Percentiles rank a stretch among this genome's conserved stretches.
These are phyloP conservation scores for Mycetomoellerius zeteki DNA, from an alignment of 1,140 invertebrate genomes.

Conservation along the genomic window DNA sequence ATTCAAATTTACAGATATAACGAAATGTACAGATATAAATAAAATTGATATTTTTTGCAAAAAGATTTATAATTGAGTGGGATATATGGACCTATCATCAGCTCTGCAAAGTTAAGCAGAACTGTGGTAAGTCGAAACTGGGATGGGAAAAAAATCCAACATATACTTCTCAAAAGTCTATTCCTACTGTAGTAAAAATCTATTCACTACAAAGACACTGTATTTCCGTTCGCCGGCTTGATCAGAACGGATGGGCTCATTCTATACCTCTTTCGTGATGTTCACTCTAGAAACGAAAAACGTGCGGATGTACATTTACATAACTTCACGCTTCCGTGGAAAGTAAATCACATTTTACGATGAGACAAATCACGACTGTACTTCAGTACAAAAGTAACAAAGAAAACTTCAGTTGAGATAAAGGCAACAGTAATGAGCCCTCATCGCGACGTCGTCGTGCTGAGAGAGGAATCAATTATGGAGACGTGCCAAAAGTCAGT, in stretches of 20 bases:
- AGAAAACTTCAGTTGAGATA: conserved; percentile 38
- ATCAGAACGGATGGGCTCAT: conserved; percentile 31
- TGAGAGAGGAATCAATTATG: conserved; percentile 57
- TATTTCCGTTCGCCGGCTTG: conserved; percentile 16
- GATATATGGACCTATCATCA: no score
- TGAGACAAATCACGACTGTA: not conserved
- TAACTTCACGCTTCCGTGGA: conserved; percentile 22
- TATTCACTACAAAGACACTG: not conserved
- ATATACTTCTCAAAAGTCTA: not conserved
- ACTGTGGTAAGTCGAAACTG: not conserved
- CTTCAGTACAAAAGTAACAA: conserved; percentile 24
- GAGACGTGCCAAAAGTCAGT: conserved; percentile 53
- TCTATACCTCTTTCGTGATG: not conserved
- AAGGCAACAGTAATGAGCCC: conserved; percentile 34
- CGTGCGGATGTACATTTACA: conserved; percentile 20
- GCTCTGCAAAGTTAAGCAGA: not conserved
- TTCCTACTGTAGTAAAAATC: not conserved
- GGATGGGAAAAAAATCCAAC: not conserved
- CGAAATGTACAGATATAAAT: no score
- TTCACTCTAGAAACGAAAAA: conserved; percentile 20
- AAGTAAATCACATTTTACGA: conserved; percentile 30
- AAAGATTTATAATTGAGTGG: no score
- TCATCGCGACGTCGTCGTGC: not conserved
- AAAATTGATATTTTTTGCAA: no score
- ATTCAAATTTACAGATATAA: no score